A percentile compares a stretch with the other conserved stretches of the same genome.
phyloP scores from a whole-genome alignment of 2,113 vertebrate species.

The Shinisaurus crocodilurus region DNA sequence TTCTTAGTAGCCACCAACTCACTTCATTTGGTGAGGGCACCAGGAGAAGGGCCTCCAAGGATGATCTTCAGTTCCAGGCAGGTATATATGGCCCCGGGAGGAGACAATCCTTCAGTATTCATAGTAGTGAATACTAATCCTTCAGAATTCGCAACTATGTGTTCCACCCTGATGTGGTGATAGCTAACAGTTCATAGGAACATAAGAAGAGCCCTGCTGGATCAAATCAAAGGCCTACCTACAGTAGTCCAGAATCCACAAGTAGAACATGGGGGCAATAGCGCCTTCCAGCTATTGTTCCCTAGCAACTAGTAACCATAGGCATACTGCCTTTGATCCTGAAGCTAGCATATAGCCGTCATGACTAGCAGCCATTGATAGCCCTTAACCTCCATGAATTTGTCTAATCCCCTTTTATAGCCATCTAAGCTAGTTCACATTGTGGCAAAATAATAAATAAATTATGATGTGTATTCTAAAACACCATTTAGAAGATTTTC shows the following conservation, averaged over 20 bases:
- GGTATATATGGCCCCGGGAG: no score
- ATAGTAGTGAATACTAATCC: neutral
- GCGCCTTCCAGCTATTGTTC: no score
- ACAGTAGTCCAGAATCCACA: no score
- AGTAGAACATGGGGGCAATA: no score
- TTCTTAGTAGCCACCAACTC: no score
- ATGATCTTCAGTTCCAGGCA: no score
- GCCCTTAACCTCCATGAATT: no score
- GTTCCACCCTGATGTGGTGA: neutral
- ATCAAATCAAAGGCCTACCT: neutral
- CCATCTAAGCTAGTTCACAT: neutral
- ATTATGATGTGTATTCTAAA: neutral
- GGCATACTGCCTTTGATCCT: no score
- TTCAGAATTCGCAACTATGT: neutral
- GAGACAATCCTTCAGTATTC: neutral
- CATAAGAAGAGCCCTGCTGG: neutral
- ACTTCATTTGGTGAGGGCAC: no score
- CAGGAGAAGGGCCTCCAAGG: no score
- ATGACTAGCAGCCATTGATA: neutral
- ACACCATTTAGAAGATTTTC: slow-evolving; percentile 21
- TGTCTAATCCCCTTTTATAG: no score
- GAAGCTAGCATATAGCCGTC: neutral
- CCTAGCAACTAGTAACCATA: no score
- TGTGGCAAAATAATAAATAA: neutral
- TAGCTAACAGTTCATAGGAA: neutral